These are phyloP conservation scores for Papilio machaon DNA, from an alignment of 1,140 invertebrate genomes.

Conservation along the genomic window DNA sequence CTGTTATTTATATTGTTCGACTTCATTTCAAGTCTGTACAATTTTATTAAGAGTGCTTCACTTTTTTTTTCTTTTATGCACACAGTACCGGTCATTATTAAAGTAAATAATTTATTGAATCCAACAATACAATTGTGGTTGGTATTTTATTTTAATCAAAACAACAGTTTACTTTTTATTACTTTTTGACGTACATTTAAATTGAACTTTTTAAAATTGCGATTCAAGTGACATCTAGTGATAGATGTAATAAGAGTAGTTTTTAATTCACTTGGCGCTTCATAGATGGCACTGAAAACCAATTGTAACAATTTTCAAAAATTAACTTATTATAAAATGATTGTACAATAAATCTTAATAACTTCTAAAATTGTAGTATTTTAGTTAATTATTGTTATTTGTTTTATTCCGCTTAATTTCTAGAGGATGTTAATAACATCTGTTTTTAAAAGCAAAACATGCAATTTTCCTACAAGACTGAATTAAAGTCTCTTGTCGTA, in stretches of 20 bases:
- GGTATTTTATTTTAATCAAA: neutral
- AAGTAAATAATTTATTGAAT: neutral
- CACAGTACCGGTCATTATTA: neutral
- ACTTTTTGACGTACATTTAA: too few species aligned
- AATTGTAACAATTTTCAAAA: neutral
- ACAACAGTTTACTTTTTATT: neutral
- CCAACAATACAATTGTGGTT: neutral
- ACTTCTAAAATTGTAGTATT: neutral
- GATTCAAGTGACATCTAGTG: slow-evolving; percentile 16
- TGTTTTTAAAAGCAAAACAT: neutral
- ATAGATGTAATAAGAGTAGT: neutral
- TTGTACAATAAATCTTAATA: neutral
- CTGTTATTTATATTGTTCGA: slow-evolving; percentile 20
- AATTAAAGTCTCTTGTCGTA: neutral
- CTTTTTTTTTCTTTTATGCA: neutral
- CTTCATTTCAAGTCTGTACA: neutral
- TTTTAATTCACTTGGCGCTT: neutral
- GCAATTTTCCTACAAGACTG: neutral
- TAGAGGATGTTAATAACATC: too few species aligned
- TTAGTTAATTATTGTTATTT: too few species aligned
- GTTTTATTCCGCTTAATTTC: too few species aligned
- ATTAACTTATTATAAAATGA: neutral
- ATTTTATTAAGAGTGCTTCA: neutral
- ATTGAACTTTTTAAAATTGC: neutral
- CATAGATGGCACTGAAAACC: slow-evolving; percentile 13